Base-by-base conservation (phyloP, 2,113 vertebrate genomes). In the Pituophis catenifer region DNA sequence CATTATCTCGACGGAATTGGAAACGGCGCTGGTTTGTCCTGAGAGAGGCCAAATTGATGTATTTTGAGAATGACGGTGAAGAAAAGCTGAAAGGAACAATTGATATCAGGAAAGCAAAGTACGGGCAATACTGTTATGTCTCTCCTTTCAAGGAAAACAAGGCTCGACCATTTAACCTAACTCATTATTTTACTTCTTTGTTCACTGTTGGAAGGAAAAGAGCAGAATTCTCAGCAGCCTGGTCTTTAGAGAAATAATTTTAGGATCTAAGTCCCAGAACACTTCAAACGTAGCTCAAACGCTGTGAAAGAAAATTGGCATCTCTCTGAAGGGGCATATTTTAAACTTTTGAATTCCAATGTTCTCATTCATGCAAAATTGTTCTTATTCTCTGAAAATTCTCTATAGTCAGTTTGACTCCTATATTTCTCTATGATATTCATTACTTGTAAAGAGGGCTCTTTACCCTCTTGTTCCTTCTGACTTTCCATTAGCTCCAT, bases 21-120 rank as follows among this genome's bases (percentile, higher is more conserved):
- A 99, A 99, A 95, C 98, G 99, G 96, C 98, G 99, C 92, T 99
- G 99, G 99, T 99, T 99, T 91, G 99, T 99, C 17, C 98, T 99
- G 94, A 98, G 99, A 24, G 99, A 99, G 87, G 98, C 96, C 59
- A 99, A 98, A 92, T 98, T 99, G 92, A 99, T 99, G 98, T 99
- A 99, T 95, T 99, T 98, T 3, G 99, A 99, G 90, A 99, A 99
- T 24, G 99, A 99, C 92, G 98, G 98, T 0, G 99, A 99, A 94
- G 99, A 99, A 95, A 99, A 99, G 95, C 98, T 99, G 95, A 99
- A 99, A 94, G 99, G 99, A 90, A 99, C 98, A 93, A 99, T 99
- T 21, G 98, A 99, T 97, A 98, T 99, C 94, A 97, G 98, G 88
- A 97, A 94, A 10, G 98, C 99, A 94, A 99, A 98, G 99, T 97